These are phyloP conservation scores for Onychomys torridus DNA, from an alignment of 2,797 vertebrate genomes.

Conservation along the genomic window DNA sequence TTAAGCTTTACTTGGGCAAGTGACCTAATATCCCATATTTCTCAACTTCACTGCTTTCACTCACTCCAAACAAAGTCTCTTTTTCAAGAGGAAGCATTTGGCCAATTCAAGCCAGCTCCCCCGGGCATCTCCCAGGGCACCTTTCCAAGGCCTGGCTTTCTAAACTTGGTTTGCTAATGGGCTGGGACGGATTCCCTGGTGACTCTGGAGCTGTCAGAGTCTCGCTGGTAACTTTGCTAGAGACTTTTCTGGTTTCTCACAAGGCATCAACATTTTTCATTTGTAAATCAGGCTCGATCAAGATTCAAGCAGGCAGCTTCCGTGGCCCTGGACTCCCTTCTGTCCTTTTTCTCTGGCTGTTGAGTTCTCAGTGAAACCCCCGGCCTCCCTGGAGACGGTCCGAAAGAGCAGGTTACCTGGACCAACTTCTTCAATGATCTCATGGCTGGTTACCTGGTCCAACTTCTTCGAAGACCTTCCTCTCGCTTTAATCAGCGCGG, in stretches of 20 bases:
- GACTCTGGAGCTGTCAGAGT: constrained; percentile 64
- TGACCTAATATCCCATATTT: constrained; percentile 78
- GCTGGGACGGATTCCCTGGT: constrained; percentile 55
- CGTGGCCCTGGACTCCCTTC: background rate
- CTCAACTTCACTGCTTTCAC: constrained; percentile 43
- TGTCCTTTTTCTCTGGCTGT: background rate
- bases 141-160: constrained; percentile 75
- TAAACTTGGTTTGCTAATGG: constrained; percentile 69
- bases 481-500: background rate
- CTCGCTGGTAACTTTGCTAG: constrained; percentile 75
- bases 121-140: constrained; percentile 64
- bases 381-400: background rate
- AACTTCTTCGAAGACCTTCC: constrained; percentile 4
- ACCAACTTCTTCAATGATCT: background rate
- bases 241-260: constrained; percentile 65
- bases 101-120: constrained; percentile 64
- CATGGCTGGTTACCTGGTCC: background rate
- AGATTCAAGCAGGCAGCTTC: constrained; percentile 55
- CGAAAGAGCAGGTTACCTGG: constrained; percentile 4
- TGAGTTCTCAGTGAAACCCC: constrained; percentile 2
- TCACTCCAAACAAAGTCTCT: constrained; percentile 65
- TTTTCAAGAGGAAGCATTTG: constrained; percentile 76
- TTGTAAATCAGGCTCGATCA: constrained; percentile 66
- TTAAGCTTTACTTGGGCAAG: constrained; percentile 50
- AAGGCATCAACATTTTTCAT: constrained; percentile 58